Base-by-base conservation (phyloP, 2,797 vertebrate species). In the Ctenochaetus hawaiiensis region DNA sequence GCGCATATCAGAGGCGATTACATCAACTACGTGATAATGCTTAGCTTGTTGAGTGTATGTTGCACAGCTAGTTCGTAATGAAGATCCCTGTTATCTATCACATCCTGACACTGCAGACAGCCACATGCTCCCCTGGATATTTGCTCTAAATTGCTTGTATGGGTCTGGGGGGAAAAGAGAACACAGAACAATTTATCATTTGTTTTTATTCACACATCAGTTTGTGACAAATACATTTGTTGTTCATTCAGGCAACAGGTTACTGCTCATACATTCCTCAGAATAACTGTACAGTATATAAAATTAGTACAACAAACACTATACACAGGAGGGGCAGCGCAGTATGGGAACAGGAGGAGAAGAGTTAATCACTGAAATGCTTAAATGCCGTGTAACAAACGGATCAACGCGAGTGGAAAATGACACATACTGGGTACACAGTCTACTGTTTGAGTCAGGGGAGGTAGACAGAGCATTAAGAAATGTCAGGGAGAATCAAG, bases 281-380 rank as follows among this genome's bases (percentile, higher is more conserved):
- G 88, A 92, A 92, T 90, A 93, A 91, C 94, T 95, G 94, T 95
- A 96, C 95, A 96, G 82, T 84, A 89, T 92, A 89, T 89, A 93
- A 94, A 92, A 91, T 92, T 75, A 91, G 77, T 88, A 92, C 81
- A 92, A 92, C 84, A 80, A 85, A 91, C 65, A 91, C 89, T 92
- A 87, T 94, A 93, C 92, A 95, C 54, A 88, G 64, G 57, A 80
- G 67, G 62, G 82, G 70, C 75, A 65, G 76, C 3, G 48, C 70
- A 81, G 78, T 72, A 77, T 63, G 56, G 75, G 78, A 26, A 77
- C 73, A 20, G 56, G 65, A 72, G 61, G 80, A 72, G 67, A 63
- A 44, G 82, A 64, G 73, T 59, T 72, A 23, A 79, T 87, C 57
- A 70, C 39, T 44, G 53, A 45, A 83, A 77, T 76, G 75, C 82